phyloP scores from a whole-genome alignment of 1,140 invertebrate genomes.

The Chelonus insularis region DNA sequence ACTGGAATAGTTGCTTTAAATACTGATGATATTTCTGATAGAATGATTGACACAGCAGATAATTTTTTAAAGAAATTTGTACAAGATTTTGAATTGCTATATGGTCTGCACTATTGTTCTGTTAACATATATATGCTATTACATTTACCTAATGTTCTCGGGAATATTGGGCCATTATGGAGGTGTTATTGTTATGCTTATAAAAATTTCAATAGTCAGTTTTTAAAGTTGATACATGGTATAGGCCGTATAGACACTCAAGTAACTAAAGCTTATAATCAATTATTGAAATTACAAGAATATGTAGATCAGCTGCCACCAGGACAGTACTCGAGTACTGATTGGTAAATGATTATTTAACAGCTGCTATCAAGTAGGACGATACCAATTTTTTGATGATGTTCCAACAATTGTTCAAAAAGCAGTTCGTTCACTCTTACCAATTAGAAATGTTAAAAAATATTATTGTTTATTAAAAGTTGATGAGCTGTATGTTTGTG shows the following conservation, averaged over 20 bases:
- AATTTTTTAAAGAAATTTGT: background rate
- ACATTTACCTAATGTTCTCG: background rate
- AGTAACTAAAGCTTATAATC: no score
- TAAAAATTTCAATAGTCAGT: no score
- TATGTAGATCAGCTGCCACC: no score
- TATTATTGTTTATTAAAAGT: background rate
- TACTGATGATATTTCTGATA: background rate
- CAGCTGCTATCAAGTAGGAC: no score
- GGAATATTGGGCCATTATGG: no score
- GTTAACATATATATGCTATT: background rate
- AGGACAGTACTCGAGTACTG: no score
- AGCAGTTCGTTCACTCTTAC: background rate
- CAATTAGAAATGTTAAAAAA: background rate
- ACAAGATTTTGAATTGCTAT: background rate
- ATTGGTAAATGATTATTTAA: no score
- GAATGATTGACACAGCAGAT: background rate
- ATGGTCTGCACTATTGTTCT: background rate
- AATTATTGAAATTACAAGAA: no score
- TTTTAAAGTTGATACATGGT: no score
- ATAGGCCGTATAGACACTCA: no score
- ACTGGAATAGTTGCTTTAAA: background rate
- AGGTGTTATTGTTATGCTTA: no score
- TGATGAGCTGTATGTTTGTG: background rate
- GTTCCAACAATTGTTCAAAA: background rate
- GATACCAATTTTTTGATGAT: no score